A percentile compares a stretch with the other conserved stretches of the same genome.
phyloP scores from a whole-genome alignment of 2,888 invertebrate species.

The Harpagoxenus sublaevis region DNA sequence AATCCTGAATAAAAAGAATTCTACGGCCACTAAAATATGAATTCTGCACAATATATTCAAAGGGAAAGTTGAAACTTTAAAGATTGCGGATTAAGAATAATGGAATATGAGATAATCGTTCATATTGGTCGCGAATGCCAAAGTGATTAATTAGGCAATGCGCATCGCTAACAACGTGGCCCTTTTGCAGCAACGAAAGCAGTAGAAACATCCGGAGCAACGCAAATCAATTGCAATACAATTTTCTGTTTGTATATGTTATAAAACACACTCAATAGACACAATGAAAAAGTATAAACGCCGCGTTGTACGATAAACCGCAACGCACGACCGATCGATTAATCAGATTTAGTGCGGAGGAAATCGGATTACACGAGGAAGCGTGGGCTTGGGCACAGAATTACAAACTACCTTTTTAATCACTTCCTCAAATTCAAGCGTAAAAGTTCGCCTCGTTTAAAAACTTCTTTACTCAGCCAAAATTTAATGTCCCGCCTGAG shows the following conservation, averaged over 20 bases:
- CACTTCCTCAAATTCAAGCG: constrained; percentile 4
- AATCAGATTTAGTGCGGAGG: constrained; percentile 24
- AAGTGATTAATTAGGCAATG: constrained; percentile 1
- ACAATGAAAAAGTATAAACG: background rate
- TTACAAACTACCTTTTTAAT: constrained; percentile 21
- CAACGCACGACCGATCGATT: constrained; percentile 8
- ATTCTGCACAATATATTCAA: background rate
- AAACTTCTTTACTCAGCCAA: constrained; percentile 28
- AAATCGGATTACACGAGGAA: constrained; percentile 26
- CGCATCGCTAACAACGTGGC: background rate
- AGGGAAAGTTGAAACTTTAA: background rate
- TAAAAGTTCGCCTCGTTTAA: constrained; percentile 10
- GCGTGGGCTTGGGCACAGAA: background rate
- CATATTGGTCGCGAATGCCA: background rate
- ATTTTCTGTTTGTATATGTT: constrained; percentile 7
- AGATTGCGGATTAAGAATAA: background rate
- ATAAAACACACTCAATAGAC: background rate
- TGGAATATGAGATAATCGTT: background rate
- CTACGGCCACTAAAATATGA: background rate
- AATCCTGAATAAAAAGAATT: background rate
- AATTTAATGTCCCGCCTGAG: constrained; percentile 19
- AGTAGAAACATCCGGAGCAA: background rate
- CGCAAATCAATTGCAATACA: background rate
- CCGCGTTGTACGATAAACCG: background rate
- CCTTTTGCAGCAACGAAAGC: background rate